phyloP scores from a whole-genome alignment of 2,888 invertebrate genomes.

The Scrobipalpa costella region DNA sequence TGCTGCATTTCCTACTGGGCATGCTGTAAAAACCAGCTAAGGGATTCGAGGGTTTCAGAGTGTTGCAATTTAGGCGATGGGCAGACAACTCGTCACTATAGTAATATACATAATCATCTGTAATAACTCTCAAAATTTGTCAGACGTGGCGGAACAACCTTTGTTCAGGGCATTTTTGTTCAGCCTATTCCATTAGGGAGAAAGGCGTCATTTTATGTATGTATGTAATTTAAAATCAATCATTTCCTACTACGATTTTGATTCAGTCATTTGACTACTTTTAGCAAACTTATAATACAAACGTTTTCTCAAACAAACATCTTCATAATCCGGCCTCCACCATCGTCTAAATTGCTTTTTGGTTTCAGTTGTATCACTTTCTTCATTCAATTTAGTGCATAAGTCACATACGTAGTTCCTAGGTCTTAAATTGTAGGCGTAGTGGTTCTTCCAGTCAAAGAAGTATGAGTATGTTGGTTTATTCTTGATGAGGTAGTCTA shows the following conservation, averaged over 20 bases:
- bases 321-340: constrained; percentile 61
- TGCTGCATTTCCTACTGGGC: no score
- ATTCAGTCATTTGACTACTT: not conserved
- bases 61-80: no score
- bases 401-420: constrained; percentile 57
- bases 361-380: constrained; percentile 24
- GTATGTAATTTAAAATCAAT: no score
- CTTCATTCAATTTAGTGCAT: constrained; percentile 55
- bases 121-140: no score
- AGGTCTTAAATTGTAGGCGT: constrained; percentile 51
- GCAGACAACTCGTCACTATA: no score
- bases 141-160: no score
- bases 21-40: no score
- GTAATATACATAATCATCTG: no score
- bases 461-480: constrained; percentile 56
- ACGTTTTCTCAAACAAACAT: constrained; percentile 48
- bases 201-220: no score
- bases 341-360: constrained; percentile 51
- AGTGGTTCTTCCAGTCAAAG: constrained; percentile 70
- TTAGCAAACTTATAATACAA: constrained; percentile 34
- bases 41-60: no score
- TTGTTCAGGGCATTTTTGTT: no score
- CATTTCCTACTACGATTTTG: not conserved
- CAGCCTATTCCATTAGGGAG: no score
- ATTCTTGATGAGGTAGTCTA: constrained; percentile 61